These are phyloP conservation scores for Setophaga petechia DNA, from an alignment of 2,113 vertebrate species.

Conservation along the genomic window DNA sequence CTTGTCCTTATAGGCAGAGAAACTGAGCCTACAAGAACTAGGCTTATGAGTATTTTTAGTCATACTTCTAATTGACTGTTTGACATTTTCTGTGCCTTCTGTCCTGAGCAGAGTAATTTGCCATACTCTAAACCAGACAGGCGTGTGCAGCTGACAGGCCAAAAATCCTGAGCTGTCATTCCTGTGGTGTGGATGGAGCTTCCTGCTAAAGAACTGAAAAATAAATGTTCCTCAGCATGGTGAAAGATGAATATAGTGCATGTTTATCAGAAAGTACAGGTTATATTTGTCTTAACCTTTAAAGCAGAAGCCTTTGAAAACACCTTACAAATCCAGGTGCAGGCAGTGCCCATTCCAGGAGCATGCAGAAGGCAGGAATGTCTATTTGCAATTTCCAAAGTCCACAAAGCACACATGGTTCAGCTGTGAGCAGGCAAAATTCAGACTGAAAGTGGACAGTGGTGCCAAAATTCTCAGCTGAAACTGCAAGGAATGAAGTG, in stretches of 20 bases:
- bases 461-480: not conserved
- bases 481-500: not conserved
- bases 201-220: not conserved
- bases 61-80: not conserved
- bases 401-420: not conserved
- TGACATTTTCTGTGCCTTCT: not conserved
- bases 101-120: slow-evolving; percentile 11
- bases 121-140: not conserved
- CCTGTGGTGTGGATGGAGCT: not conserved
- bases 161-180: not conserved
- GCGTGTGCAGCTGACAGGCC: not conserved
- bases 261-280: not conserved
- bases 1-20: not conserved
- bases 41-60: not conserved
- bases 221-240: not conserved
- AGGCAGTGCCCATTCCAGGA: not conserved
- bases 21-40: not conserved
- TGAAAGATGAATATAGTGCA: not conserved
- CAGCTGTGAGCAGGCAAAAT: not conserved
- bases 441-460: not conserved
- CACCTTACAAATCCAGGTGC: not conserved
- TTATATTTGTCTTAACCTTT: not conserved
- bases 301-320: not conserved
- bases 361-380: not conserved
- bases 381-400: not conserved